These are phyloP conservation scores for Actinernus sp. DNA, from an alignment of 92 coral and sea anemone genomes.

Conservation along the genomic window DNA sequence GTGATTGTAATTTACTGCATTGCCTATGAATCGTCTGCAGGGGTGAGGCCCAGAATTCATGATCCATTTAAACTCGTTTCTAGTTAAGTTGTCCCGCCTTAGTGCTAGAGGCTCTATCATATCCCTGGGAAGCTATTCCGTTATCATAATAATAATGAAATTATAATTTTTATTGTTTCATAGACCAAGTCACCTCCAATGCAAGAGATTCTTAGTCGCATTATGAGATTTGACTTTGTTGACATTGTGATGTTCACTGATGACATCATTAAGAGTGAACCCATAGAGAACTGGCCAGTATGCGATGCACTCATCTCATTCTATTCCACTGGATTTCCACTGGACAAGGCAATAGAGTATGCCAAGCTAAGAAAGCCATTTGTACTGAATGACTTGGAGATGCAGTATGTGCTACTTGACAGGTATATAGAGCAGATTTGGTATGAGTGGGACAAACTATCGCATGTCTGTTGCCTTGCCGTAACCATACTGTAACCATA, in stretches of 20 bases:
- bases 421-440: slow-evolving; percentile 78
- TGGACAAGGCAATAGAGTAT: slow-evolving; percentile 90
- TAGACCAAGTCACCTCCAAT: slow-evolving; percentile 95
- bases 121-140: too few species aligned
- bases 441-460: too few species aligned
- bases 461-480: too few species aligned
- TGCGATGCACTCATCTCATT: slow-evolving; percentile 96
- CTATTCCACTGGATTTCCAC: slow-evolving; percentile 95
- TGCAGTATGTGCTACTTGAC: slow-evolving; percentile 87
- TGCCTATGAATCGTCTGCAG: too few species aligned
- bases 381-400: slow-evolving; percentile 87
- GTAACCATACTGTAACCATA: too few species aligned
- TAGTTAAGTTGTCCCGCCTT: too few species aligned
- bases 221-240: slow-evolving; percentile 79
- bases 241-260: slow-evolving; percentile 87
- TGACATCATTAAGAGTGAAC: slow-evolving; percentile 74
- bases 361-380: slow-evolving; percentile 90
- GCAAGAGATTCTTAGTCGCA: slow-evolving; percentile 92
- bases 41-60: too few species aligned
- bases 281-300: slow-evolving; percentile 91
- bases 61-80: too few species aligned
- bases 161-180: not conserved
- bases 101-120: too few species aligned
- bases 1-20: too few species aligned
- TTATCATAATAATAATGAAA: too few species aligned